Conservation (phyloP, 2,113 vertebrate genomes). For the Murina feae region DNA sequence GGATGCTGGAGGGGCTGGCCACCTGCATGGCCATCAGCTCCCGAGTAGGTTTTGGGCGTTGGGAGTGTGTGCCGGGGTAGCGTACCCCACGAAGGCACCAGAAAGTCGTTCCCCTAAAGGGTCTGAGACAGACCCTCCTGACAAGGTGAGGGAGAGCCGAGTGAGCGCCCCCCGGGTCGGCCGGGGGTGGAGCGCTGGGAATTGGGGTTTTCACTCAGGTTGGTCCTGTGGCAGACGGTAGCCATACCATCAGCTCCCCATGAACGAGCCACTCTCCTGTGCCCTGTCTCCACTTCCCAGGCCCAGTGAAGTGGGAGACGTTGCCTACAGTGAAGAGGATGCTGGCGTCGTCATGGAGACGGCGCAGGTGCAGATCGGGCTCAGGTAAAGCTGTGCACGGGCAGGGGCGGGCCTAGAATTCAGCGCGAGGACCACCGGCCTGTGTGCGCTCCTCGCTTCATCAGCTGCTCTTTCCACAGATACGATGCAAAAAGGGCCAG, state of each 20-base stretch:
- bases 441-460: not conserved
- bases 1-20: not conserved
- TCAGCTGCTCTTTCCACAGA: constrained; percentile 74
- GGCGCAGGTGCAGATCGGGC: constrained; percentile 84
- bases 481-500: constrained; percentile 81
- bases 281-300: constrained; percentile 59
- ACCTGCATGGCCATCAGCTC: not conserved
- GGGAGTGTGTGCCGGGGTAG: fast-evolving
- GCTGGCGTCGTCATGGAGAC: constrained; percentile 66
- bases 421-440: fast-evolving
- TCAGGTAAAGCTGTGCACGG: constrained; percentile 76
- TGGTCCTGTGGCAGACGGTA: not conserved
- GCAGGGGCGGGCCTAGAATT: fast-evolving
- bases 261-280: not conserved
- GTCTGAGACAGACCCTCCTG: not conserved
- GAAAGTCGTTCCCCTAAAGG: not conserved
- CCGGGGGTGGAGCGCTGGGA: fast-evolving
- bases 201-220: not conserved
- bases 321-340: constrained; percentile 80
- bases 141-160: not conserved
- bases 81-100: fast-evolving
- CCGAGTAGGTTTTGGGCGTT: not conserved
- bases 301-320: constrained; percentile 82
- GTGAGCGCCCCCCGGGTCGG: not conserved
- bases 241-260: fast-evolving